Conservation (phyloP, 2,888 invertebrate species). For the Fragum sueziense region DNA sequence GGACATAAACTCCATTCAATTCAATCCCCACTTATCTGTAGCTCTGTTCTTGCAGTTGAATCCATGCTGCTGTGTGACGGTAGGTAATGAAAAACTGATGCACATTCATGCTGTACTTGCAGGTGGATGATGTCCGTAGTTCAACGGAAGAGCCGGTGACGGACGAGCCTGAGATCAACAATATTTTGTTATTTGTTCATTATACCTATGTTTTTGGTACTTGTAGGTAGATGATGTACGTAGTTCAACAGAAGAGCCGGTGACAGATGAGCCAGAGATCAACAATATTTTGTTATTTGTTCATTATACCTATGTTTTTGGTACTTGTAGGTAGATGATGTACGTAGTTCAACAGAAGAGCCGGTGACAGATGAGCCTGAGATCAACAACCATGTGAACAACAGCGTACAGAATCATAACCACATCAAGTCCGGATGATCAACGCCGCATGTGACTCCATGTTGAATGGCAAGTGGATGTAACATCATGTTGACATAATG, state of each 20-base stretch:
- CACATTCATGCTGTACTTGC: neutral
- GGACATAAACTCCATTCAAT: no score
- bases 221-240: conserved; percentile 62
- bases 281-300: no score
- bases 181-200: no score
- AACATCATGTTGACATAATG: no score
- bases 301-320: no score
- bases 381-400: conserved; percentile 37
- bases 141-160: conserved; percentile 64
- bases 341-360: conserved; percentile 64
- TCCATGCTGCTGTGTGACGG: no score
- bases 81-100: no score
- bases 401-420: conserved; percentile 37
- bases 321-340: conserved; percentile 61
- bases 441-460: no score
- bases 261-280: conserved; percentile 54
- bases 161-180: conserved; percentile 42
- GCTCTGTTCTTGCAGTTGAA: no score
- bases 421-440: conserved; percentile 33
- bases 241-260: conserved; percentile 63
- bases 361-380: conserved; percentile 58
- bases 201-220: no score
- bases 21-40: no score
- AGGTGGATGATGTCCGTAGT: conserved; percentile 65
- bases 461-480: no score